phyloP scores from a whole-genome alignment of 2,888 invertebrate genomes.

The Chloroclystis v-ata region DNA sequence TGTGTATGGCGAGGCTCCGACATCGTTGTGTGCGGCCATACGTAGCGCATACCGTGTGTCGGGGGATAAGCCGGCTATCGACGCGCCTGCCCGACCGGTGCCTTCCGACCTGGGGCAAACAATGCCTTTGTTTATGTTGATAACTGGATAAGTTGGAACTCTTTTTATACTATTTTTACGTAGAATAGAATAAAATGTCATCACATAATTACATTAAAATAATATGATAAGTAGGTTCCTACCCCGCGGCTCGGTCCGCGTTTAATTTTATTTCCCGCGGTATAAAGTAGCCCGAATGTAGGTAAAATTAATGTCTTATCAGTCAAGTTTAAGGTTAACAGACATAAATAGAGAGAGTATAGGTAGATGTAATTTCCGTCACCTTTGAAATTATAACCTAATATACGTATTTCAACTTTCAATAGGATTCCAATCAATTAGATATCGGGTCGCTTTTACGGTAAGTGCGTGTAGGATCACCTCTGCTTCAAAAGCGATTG shows the following conservation, averaged over 20 bases:
- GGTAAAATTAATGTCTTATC: too few species aligned
- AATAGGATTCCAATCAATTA: background rate
- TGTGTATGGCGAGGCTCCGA: constrained; percentile 88
- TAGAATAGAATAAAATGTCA: too few species aligned
- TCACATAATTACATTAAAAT: too few species aligned
- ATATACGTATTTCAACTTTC: background rate
- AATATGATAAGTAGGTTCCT: too few species aligned
- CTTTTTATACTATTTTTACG: too few species aligned
- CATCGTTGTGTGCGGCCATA: constrained; percentile 89
- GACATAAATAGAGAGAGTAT: background rate
- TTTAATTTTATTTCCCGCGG: too few species aligned
- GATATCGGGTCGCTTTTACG: background rate
- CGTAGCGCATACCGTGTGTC: constrained; percentile 89
- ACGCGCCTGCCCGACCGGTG: constrained; percentile 64
- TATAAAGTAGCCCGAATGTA: too few species aligned
- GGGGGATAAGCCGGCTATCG: constrained; percentile 83
- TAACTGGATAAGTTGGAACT: too few species aligned
- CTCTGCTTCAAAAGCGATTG: background rate
- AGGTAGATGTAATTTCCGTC: background rate
- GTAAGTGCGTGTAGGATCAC: background rate
- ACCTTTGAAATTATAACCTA: background rate
- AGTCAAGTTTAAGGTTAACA: too few species aligned
- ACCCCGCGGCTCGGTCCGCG: too few species aligned
- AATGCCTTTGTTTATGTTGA: background rate
- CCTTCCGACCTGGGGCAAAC: constrained; percentile 56